Evolutionary conservation across 2,113 vertebrate genomes (phyloP).

Genomic region (Pogona vitticeps): DNA sequence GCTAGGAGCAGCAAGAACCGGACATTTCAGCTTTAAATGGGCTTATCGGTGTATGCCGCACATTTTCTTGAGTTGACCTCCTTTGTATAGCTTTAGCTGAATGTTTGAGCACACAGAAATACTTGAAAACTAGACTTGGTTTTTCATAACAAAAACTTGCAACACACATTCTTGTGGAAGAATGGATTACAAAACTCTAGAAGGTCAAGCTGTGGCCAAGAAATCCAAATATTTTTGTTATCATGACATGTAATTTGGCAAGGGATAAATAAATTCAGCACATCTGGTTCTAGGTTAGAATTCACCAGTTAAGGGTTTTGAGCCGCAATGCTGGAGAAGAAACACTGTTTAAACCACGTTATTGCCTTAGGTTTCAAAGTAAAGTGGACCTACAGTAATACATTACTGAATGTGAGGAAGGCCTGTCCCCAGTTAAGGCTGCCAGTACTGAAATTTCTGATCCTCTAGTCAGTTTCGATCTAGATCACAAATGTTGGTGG

Average conservation of each 20-base stretch:
- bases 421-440: background rate
- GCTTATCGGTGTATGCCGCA: background rate
- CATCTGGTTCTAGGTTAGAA: background rate
- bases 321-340: background rate
- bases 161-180: background rate
- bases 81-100: constrained; percentile 43
- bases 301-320: background rate
- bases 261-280: background rate
- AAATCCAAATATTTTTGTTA: background rate
- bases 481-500: background rate
- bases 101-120: constrained; percentile 36
- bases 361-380: background rate
- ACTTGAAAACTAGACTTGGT: constrained; percentile 8
- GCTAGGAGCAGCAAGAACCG: background rate
- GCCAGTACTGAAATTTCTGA: background rate
- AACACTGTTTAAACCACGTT: background rate
- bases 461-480: background rate
- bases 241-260: background rate
- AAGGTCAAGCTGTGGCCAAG: constrained; percentile 29
- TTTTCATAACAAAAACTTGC: background rate
- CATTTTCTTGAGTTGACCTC: constrained; percentile 18
- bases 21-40: background rate
- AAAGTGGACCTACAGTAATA: background rate
- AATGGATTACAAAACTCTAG: background rate
- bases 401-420: no score